These are phyloP conservation scores for Melangyna quadrimaculata DNA, from an alignment of 2,888 invertebrate genomes.

Conservation along the genomic window DNA sequence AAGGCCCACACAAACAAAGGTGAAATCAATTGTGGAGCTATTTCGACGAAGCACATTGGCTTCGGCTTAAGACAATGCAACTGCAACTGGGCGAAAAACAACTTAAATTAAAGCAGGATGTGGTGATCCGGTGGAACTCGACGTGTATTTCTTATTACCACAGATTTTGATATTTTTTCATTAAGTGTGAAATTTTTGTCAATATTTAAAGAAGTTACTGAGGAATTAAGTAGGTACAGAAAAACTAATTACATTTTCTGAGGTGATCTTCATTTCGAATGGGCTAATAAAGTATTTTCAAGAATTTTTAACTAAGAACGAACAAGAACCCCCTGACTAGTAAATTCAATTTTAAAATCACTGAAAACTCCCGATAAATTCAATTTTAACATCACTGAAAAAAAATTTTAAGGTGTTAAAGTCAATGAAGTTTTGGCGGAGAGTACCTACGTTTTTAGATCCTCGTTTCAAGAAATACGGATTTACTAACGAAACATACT, in stretches of 20 bases:
- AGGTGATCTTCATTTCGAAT: background rate
- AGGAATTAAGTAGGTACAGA: background rate
- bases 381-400: too few relatives aligned
- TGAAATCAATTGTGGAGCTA: background rate
- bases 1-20: background rate
- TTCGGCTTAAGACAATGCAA: too few relatives aligned
- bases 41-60: background rate
- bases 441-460: too few relatives aligned
- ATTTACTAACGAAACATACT: too few relatives aligned
- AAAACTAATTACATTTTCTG: background rate
- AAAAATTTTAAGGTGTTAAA: too few relatives aligned
- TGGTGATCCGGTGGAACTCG: constrained; percentile 5
- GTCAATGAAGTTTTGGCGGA: too few relatives aligned
- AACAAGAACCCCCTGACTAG: too few relatives aligned
- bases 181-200: background rate
- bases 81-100: background rate
- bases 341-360: too few relatives aligned
- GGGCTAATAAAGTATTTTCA: too few relatives aligned
- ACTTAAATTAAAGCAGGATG: background rate
- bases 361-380: too few relatives aligned
- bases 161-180: background rate
- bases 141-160: background rate
- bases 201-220: background rate
- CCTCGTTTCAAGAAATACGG: too few relatives aligned
- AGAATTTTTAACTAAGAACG: too few relatives aligned